Conservation (phyloP, 1,140 invertebrate species). For the Monochamus saltuarius region DNA sequence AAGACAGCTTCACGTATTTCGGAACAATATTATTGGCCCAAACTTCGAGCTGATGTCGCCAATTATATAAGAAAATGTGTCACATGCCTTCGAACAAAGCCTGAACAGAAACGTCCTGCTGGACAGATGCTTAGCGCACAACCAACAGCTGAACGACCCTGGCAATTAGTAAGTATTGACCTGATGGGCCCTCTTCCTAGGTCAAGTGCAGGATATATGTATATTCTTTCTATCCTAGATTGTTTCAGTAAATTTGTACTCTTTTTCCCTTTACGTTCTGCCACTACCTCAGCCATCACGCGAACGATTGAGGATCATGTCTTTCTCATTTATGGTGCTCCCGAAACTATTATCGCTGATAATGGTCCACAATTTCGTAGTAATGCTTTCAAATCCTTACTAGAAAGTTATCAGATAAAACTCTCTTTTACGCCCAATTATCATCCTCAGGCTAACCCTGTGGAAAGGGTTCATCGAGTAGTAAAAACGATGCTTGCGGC, state of each 20-base stretch:
- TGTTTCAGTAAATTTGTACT: slow-evolving; percentile 22
- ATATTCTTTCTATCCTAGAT: slow-evolving; percentile 18
- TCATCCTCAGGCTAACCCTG: slow-evolving; percentile 27
- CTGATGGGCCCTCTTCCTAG: slow-evolving; percentile 11
- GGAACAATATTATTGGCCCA: slow-evolving; percentile 25
- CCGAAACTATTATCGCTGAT: slow-evolving; percentile 14
- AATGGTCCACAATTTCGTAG: slow-evolving; percentile 11
- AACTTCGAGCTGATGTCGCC: slow-evolving; percentile 14
- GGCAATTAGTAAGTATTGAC: slow-evolving; percentile 21
- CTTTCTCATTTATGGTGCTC: slow-evolving; percentile 29
- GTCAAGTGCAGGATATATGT: slow-evolving; percentile 9
- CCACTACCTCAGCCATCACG: slow-evolving; percentile 7
- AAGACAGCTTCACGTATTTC: slow-evolving; percentile 24
- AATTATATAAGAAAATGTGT: slow-evolving; percentile 13
- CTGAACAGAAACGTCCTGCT: slow-evolving; percentile 17
- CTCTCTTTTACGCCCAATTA: slow-evolving; percentile 13
- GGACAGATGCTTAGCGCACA: slow-evolving; percentile 16
- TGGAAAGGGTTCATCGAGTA: slow-evolving; percentile 35
- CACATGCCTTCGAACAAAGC: slow-evolving; percentile 6
- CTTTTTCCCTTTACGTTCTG: slow-evolving; percentile 16
- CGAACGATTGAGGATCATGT: slow-evolving; percentile 19
- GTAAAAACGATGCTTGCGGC: slow-evolving; percentile 33
- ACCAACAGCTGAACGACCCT: slow-evolving; percentile 6
- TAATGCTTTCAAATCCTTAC: neutral
- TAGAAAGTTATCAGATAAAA: slow-evolving; percentile 10